Evolutionary conservation across 2,888 invertebrate genomes (phyloP), one percentile per base, ranked within the genome.

Genomic region (Drosophila neonasuta): DNA sequence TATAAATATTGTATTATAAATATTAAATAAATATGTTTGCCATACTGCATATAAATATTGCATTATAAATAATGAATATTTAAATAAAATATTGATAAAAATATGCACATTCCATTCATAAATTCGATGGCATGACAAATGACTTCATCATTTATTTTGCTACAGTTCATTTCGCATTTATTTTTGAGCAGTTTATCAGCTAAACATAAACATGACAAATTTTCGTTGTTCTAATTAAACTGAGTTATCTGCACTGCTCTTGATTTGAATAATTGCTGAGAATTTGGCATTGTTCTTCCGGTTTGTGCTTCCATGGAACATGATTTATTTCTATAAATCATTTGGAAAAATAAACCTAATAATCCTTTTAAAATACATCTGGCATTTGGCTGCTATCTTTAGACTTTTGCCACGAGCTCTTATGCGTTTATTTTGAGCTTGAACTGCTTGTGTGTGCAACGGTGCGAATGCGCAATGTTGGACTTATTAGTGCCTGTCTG

Each of bases 381-480:
- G 13, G 39, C 13, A 39, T 13, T 13, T 8, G 15, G 2, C 1
- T 41, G 11, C 30, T 54, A 42, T 42, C 15, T 39, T 29, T 39
- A 48, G 34, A 6, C 11, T 17, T 17, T n/a, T 41, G 10, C 15
- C 11, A 32, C 30, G 10, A 0, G 24, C 34, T 39, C 36, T 48
- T 8, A 3, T 11, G 7, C 20, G 29, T 62, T 71, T 60, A 72
- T 60, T 60, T 63, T 54, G 15, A 50, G 51, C 13, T 6, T 6
- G 17, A 34, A 58, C 54, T 49, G 44, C 39, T n/a, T 15, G 39
- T 48, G 67, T 75, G 75, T 71, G 64, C 71, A 74, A 74, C 64
- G 74, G 68, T 59, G 72, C 74, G 76, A 20, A 74, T 75, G 64
- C 72, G 75, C 59, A 74, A 75, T 61, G 42, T 34, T 54, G 39